Conservation (phyloP, 2,888 invertebrate genomes). For the Mesoligia furuncula region DNA sequence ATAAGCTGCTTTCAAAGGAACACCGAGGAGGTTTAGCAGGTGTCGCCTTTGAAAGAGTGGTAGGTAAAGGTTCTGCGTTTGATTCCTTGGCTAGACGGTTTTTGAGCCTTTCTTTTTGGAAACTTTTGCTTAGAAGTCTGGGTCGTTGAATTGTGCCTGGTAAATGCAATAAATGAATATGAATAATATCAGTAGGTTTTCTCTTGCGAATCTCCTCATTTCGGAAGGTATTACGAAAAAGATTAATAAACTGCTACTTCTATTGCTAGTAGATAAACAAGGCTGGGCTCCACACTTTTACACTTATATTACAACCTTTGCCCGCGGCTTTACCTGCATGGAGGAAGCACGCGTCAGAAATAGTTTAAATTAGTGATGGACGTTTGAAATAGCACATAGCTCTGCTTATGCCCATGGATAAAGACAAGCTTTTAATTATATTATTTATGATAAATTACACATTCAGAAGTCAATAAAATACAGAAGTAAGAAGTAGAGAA, state of each 20-base stretch:
- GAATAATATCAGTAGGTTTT: too few relatives aligned
- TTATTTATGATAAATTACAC: neutral
- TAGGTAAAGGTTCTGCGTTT: constrained; percentile 1
- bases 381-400: neutral
- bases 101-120: neutral
- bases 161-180: neutral
- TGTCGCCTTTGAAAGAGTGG: neutral
- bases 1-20: constrained; percentile 2
- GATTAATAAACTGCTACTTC: neutral
- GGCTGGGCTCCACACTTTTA: neutral
- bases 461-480: constrained; percentile 20
- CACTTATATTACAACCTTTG: neutral
- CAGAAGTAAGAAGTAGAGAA: constrained; percentile 42
- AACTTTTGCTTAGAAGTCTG: neutral
- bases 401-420: too few relatives aligned
- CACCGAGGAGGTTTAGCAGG: neutral
- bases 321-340: neutral
- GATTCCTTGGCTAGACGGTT: constrained; percentile 14
- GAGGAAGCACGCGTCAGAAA: neutral
- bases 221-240: neutral
- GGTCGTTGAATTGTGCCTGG: neutral
- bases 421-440: neutral
- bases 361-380: neutral
- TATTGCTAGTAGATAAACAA: neutral
- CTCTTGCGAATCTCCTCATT: neutral